A percentile compares a stretch with the other conserved stretches of the same genome.
phyloP scores from a whole-genome alignment of 2,888 invertebrate species.

The Schizaphis graminum region DNA sequence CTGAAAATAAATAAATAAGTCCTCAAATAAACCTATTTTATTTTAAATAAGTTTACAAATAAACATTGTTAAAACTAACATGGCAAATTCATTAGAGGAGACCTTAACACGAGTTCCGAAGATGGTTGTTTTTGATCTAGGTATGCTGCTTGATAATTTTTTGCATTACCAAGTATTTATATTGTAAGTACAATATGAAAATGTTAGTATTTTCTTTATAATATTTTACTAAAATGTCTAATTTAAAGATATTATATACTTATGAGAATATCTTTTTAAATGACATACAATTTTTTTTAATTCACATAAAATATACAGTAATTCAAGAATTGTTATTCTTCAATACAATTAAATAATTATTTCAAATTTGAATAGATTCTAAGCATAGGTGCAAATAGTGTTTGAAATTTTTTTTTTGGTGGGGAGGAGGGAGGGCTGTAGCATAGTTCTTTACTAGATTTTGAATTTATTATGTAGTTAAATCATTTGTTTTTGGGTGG shows the following conservation, averaged over 20 bases:
- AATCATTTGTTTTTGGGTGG: no score
- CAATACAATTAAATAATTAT: neutral
- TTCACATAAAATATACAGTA: neutral
- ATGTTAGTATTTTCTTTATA: neutral
- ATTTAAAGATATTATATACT: neutral
- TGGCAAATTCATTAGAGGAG: neutral
- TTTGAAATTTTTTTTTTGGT: no score
- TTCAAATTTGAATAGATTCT: neutral
- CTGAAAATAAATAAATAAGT: neutral
- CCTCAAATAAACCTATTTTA: neutral
- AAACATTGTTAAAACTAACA: neutral
- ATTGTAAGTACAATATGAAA: neutral
- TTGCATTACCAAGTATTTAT: neutral
- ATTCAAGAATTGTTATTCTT: neutral
- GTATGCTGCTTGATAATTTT: conserved; percentile 29
- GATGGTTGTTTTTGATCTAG: conserved; percentile 66
- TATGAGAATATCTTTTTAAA: neutral
- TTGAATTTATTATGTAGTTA: no score
- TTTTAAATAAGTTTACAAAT: neutral
- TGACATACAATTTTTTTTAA: neutral
- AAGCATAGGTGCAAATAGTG: neutral
- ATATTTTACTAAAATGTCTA: neutral
- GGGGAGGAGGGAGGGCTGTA: no score
- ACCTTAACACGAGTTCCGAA: conserved; percentile 37
- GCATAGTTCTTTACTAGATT: no score